Percentiles rank a stretch among this genome's conserved stretches.
Conservation (phyloP, 2,113 vertebrate species). For the Caloenas nicobarica region DNA sequence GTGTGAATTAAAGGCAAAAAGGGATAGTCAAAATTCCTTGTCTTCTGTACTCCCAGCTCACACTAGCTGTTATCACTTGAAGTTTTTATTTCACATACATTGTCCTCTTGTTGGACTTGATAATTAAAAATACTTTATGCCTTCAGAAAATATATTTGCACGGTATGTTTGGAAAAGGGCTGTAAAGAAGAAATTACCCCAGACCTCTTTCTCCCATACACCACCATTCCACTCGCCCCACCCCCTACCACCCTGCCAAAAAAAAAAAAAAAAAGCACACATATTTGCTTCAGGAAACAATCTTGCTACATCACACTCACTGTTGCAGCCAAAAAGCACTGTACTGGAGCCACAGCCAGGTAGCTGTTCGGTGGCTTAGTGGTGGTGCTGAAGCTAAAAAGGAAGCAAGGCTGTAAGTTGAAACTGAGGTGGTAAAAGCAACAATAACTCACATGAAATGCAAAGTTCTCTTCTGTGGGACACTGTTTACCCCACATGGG, state of each 20-base stretch:
- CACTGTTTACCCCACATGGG: no score
- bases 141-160: background rate
- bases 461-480: background rate
- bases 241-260: fast-evolving
- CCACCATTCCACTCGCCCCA: no score
- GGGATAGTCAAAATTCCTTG: background rate
- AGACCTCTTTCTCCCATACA: background rate
- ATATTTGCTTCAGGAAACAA: background rate
- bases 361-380: background rate
- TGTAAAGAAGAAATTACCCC: background rate
- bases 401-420: background rate
- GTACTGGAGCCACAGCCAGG: background rate
- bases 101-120: background rate
- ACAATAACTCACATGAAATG: background rate
- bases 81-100: background rate
- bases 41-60: background rate
- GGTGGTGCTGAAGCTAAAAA: background rate
- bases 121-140: background rate
- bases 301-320: background rate
- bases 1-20: background rate
- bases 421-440: background rate
- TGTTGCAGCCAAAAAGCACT: background rate
- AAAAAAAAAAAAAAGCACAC: no score
- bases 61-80: background rate
- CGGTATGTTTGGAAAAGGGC: background rate